Evolutionary conservation across 2,797 vertebrate species (phyloP).

Genomic region (Holocentrus rufus): DNA sequence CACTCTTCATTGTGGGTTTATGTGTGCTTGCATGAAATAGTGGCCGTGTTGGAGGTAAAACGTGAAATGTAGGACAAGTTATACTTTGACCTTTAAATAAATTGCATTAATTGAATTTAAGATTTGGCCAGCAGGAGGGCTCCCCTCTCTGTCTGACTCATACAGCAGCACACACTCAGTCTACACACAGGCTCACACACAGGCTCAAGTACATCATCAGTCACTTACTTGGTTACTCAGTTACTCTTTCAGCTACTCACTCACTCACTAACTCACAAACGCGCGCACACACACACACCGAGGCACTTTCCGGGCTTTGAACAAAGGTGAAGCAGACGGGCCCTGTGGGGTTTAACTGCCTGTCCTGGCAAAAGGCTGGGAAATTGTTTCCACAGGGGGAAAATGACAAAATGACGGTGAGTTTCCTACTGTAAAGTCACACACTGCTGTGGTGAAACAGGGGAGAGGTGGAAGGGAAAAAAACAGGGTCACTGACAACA

Average conservation of each 20-base stretch:
- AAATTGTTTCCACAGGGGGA: slow-evolving; percentile 66
- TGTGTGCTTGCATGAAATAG: too few species aligned
- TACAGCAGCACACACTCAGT: too few species aligned
- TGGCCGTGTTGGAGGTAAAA: too few species aligned
- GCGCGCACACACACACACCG: slow-evolving; percentile 7
- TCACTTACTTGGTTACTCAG: not conserved
- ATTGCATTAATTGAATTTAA: too few species aligned
- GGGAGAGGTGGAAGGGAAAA: slow-evolving; percentile 61
- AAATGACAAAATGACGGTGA: slow-evolving; percentile 71
- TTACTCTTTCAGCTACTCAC: not conserved
- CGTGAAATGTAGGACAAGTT: too few species aligned
- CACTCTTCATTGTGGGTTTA: too few species aligned
- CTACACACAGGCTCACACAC: too few species aligned
- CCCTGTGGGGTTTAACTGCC: slow-evolving; percentile 45
- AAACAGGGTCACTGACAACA: slow-evolving; percentile 69
- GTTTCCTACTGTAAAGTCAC: slow-evolving; percentile 61
- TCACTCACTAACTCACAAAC: not conserved
- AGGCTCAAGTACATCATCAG: too few species aligned
- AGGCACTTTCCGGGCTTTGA: slow-evolving; percentile 49
- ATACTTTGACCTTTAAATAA: too few species aligned
- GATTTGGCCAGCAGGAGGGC: too few species aligned
- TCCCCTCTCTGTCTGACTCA: too few species aligned
- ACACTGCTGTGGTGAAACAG: slow-evolving; percentile 46
- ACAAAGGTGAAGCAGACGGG: slow-evolving; percentile 55
- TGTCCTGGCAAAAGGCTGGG: slow-evolving; percentile 43